Conservation (phyloP, 1,140 invertebrate species). For the Hycleus phaleratus region DNA sequence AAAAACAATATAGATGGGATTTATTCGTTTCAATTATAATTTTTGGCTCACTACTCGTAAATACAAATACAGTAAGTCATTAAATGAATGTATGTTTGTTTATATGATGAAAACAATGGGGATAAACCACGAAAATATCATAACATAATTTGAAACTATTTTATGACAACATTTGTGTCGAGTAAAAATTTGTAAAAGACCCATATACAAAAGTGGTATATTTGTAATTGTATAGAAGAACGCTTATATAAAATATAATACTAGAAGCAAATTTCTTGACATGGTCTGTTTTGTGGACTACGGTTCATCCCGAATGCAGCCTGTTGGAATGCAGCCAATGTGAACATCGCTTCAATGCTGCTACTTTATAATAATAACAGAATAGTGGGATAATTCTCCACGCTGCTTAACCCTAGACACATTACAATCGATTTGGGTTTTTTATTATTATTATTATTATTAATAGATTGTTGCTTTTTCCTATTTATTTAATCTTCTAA, state of each 20-base stretch:
- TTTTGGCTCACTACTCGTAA: constrained; percentile 20
- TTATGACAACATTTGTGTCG: constrained; percentile 21
- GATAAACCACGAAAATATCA: constrained; percentile 20
- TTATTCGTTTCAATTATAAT: constrained; percentile 27
- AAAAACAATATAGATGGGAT: constrained; percentile 10
- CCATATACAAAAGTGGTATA: too few species aligned
- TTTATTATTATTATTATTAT: too few species aligned
- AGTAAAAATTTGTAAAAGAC: constrained; percentile 9
- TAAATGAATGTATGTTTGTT: constrained; percentile 7
- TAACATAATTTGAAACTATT: constrained; percentile 24
- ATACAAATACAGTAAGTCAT: constrained; percentile 16
- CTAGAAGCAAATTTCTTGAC: constrained; percentile 23
- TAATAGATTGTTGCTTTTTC: neutral
- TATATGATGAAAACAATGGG: constrained; percentile 1
- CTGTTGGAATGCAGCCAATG: constrained; percentile 30
- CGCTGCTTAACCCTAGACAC: constrained; percentile 21
- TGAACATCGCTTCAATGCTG: constrained; percentile 19
- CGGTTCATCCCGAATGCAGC: constrained; percentile 26
- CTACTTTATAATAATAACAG: constrained; percentile 24
- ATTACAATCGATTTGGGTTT: neutral
- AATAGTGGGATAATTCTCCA: constrained; percentile 26
- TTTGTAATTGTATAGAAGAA: constrained; percentile 9
- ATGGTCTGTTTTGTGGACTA: neutral
- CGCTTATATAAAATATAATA: constrained; percentile 11
- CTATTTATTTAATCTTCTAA: too few species aligned